Evolutionary conservation across 1,140 invertebrate genomes (phyloP).

Genomic region (Leptoteleia sp.): DNA sequence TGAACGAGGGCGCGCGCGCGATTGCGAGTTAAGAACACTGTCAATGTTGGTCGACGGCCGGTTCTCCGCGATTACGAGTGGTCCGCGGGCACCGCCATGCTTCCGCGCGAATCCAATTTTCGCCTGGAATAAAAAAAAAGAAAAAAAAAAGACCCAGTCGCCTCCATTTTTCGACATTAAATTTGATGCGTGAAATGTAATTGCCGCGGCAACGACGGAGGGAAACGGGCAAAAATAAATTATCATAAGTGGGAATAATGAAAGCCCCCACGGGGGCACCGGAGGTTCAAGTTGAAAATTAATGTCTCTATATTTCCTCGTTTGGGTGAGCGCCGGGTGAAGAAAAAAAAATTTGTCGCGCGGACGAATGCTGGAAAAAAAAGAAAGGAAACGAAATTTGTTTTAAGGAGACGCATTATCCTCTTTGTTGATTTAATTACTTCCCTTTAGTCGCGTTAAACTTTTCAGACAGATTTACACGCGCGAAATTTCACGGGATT

Average conservation of each 20-base stretch:
- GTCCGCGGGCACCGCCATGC: too few relatives aligned
- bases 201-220: conserved; percentile 19
- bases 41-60: conserved; percentile 42
- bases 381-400: too few relatives aligned
- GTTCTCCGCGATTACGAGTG: too few relatives aligned
- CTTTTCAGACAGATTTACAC: too few relatives aligned
- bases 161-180: conserved; percentile 21
- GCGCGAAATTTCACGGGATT: too few relatives aligned
- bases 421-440: too few relatives aligned
- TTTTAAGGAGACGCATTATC: too few relatives aligned
- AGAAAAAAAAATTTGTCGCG: conserved; percentile 34
- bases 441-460: too few relatives aligned
- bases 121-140: too few relatives aligned
- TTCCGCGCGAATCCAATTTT: too few relatives aligned
- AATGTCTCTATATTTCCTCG: conserved; percentile 58
- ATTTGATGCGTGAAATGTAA: conserved; percentile 17
- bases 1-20: conserved; percentile 23
- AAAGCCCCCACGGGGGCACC: conserved; percentile 8
- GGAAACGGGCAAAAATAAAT: conserved; percentile 50
- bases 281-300: conserved; percentile 50
- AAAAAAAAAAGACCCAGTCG: too few relatives aligned
- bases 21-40: conserved; percentile 55
- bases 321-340: conserved; percentile 25
- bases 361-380: conserved; percentile 7
- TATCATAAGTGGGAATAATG: conserved; percentile 49